Base-by-base conservation (phyloP, 2,113 vertebrate species). In the Aspiorhynchus laticeps region DNA sequence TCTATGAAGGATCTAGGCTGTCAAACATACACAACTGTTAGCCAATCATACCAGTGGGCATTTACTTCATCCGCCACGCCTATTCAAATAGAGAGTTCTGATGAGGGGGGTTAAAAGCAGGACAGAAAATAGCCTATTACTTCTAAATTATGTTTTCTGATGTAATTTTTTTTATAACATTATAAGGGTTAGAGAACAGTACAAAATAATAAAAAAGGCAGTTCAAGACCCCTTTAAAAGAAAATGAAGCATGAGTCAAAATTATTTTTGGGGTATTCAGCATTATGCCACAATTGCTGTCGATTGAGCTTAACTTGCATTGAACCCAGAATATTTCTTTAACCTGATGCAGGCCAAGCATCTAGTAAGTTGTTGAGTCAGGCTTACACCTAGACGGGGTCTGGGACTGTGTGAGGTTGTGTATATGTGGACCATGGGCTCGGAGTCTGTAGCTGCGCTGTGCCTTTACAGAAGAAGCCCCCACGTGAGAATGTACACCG, bases 381-480 rank as follows among this genome's bases (percentile, higher is more conserved):
- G 51, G 69, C 17, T 19, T 76, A 21, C 38, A 8, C 51, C 67
- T 65, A 77, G 73, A 82, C 67, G 65, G 77, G 67, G 80, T 90
- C 87, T 79, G 76, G 65, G 53, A 48, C 75, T 90, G 91, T 88
- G 88, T 80, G 21, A 56, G 82, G 69, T 85, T 87, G 90, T 92
- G 69, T 91, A 51, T 63, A 43, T 85, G 36, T 74, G 69, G 87
- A 59, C 91, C 91, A 91, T 89, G 91, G 90, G 92, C 92, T 88
- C 90, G 91, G 96, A 95, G 94, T 95, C 95, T 99, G 97, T 96
- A 97, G 96, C 96, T 97, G 90, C 97, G 90, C 96, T 98, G 97
- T 97, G 96, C 93, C 97, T 97, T 98, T 98, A 93, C 97, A 99
- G 98, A 99, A 97, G 96, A 99, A 96, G 93, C 96, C 97, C 67